phyloP scores from a whole-genome alignment of 2,888 invertebrate genomes.

The Ormia ochracea region DNA sequence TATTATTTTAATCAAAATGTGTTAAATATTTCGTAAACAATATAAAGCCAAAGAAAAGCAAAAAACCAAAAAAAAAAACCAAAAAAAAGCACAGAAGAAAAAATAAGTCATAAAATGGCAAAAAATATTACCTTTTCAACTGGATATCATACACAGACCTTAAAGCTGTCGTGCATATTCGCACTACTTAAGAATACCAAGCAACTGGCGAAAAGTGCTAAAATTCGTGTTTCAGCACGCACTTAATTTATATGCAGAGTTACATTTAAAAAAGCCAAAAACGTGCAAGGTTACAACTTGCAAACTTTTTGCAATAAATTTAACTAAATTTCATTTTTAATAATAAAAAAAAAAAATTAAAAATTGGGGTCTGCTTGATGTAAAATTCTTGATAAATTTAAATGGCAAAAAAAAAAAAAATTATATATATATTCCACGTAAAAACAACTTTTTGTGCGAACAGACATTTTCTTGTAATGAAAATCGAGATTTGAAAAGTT shows the following conservation, averaged over 20 bases:
- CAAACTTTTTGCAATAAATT: slow-evolving; percentile 39
- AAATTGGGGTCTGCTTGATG: slow-evolving; percentile 22
- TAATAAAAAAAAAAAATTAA: too few species aligned
- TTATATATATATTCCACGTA: neutral
- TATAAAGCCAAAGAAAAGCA: neutral
- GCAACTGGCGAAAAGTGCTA: slow-evolving; percentile 26
- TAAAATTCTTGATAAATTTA: slow-evolving; percentile 31
- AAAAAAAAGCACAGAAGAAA: too few species aligned
- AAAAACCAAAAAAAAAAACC: neutral
- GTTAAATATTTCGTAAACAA: slow-evolving; percentile 31
- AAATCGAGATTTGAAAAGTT: too few species aligned
- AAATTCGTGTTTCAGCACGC: slow-evolving; percentile 59
- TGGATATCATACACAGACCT: slow-evolving; percentile 21
- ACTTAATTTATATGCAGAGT: slow-evolving; percentile 58
- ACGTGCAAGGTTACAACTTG: slow-evolving; percentile 54
- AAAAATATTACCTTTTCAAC: slow-evolving; percentile 50
- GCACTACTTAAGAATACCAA: neutral
- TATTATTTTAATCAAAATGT: slow-evolving; percentile 53
- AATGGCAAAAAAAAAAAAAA: neutral
- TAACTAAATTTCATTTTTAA: slow-evolving; percentile 1
- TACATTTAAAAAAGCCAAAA: slow-evolving; percentile 21
- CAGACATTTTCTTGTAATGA: too few species aligned
- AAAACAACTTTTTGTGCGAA: neutral
- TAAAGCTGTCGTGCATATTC: neutral
- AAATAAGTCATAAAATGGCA: slow-evolving; percentile 56